These are phyloP conservation scores for Mormyrus lacerda DNA, from an alignment of 2,113 vertebrate genomes.

Conservation along the genomic window DNA sequence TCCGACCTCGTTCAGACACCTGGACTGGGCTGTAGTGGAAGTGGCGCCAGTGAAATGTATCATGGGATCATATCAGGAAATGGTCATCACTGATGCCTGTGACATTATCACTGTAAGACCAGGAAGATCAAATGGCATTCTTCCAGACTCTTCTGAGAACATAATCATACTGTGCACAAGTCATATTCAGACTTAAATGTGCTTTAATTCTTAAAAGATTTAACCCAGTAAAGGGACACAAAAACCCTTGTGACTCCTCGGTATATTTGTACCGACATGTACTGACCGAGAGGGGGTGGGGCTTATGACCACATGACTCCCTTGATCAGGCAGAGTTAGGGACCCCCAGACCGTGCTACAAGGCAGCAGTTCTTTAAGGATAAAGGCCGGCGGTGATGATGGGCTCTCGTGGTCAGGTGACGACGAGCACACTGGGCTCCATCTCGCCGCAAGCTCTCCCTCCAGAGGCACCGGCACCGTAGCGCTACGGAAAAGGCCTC, in stretches of 20 bases:
- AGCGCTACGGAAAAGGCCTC: neutral
- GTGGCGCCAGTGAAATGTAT: neutral
- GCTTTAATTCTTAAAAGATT: neutral
- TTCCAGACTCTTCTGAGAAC: neutral
- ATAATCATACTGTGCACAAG: neutral
- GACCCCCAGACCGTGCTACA: neutral
- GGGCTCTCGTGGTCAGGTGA: conserved; percentile 24
- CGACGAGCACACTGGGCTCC: neutral
- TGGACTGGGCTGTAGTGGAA: conserved; percentile 1
- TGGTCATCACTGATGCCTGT: neutral
- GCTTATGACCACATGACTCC: neutral
- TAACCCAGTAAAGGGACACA: neutral
- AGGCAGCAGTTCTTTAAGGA: neutral
- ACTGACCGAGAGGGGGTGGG: neutral
- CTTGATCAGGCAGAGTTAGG: neutral
- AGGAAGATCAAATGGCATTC: neutral
- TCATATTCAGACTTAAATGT: neutral
- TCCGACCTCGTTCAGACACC: conserved; percentile 14
- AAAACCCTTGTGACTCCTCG: neutral
- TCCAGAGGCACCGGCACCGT: neutral
- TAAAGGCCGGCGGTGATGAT: conserved; percentile 10
- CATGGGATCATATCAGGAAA: neutral
- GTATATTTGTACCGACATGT: neutral
- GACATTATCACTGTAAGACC: neutral
- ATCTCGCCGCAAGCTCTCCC: neutral